Base-by-base conservation (phyloP, 2,113 vertebrate genomes). In the rabbit (Oryctolagus cuniculus) region DNA sequence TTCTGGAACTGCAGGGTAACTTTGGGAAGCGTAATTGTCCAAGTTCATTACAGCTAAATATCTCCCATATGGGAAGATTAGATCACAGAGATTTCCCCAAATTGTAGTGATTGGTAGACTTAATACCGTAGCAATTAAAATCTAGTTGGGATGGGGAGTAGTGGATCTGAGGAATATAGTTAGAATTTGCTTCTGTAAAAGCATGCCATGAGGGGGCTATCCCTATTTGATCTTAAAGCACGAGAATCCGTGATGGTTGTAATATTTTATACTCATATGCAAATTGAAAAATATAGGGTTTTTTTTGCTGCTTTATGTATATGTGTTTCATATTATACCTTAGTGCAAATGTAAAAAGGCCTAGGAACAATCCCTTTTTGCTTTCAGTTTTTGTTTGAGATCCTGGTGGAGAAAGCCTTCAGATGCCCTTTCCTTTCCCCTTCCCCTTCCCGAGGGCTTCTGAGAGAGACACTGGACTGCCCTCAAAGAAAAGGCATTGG, bases 91-190 rank as follows among this genome's bases (percentile, higher is more conserved):
- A 91, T 78, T 34, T 73, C 24, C 34, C 25, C 75, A 87, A 84
- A 88, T 29, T 93, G 6, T 61, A 89, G 17, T 96, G 55, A 78
- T 91, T 93, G 79, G 58, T 90, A 87, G 80, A 58, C 51, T 84
- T 91, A 95, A 91, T 89, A 70, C 1, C 95, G 6, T 78, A 82
- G 51, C 81, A 92, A 49, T 90, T 94, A 96, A 92, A 96, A 69
- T 91, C 36, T 81, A 29, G 49, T 64, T 83, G 51, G 58, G 19
- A 24, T 51, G 21, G 34, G 16, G 21, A 78, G 19, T 77, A 53
- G 49, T 78, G 87, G 80, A 78, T 91, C 61, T 90, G n/a, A 74
- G 87, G 72, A 34, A 84, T 58, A 79, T 8, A 63, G 27, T 51
- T 31, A 34, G 29, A 78, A 75, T 80, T 93, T 93, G 25, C 44